Base-by-base conservation (phyloP, 2,797 vertebrate species). In the Darevskia mixta region DNA sequence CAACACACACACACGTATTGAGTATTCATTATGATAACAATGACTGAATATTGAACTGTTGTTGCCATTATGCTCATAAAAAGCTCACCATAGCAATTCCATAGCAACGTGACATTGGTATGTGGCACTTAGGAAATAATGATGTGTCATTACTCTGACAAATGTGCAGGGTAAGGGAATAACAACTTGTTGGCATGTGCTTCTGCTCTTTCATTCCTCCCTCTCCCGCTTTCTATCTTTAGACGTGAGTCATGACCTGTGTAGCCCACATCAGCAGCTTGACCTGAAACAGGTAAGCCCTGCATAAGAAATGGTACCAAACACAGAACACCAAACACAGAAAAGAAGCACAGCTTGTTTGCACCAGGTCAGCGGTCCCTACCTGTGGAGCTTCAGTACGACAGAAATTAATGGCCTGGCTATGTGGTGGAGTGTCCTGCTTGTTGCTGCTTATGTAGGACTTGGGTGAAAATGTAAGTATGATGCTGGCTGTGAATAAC, bases 31-130 rank as follows among this genome's bases (percentile, higher is more conserved):
- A 72, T 41, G 45, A 71, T 67, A 79, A 72, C 43, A 80, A 58
- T 67, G 61, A 25, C 2, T 20, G 78, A 71, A 45, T 71, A 69
- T 72, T 61, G 32, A 71, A 72, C 72, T 58, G 45, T 4, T 86
- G 84, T 80, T 86, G 32, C 78, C 66, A 73, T 80, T 71, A 79
- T 86, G 35, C 23, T 43, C 67, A 81, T 13, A 64, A 71, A 86
- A 58, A 29, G 77, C 43, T 72, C 77, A 86, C 66, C 66, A 86
- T 81, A 81, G 75, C 61, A 79, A 79, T 67, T 79, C 84, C 75
- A 77, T 85, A 77, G 64, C 76, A 86, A 79, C 77, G n/a, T 38
- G 45, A 73, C 67, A 61, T 8, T 61, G 78, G 78, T 73, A 58
- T 80, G 66, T 61, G 17, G n/a, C 35, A 80, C 78, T 72, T n/a